phyloP scores from a whole-genome alignment of 2,113 vertebrate species.

The Macrotus californicus region DNA sequence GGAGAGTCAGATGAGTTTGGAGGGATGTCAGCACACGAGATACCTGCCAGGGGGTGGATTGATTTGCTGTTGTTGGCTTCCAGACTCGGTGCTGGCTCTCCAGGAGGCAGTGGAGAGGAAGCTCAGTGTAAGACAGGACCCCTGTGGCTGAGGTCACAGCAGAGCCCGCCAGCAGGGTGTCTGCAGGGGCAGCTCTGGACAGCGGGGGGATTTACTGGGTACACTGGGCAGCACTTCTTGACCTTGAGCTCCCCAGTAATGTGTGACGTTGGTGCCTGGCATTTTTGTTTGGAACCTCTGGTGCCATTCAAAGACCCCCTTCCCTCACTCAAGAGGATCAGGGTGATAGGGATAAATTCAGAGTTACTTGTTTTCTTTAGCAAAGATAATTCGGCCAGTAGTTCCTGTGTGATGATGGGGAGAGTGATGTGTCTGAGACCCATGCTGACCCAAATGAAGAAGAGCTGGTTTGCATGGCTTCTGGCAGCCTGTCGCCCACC shows the following conservation, averaged over 20 bases:
- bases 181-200: not conserved
- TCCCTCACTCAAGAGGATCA: not conserved
- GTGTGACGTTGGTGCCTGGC: not conserved
- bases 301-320: not conserved
- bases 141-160: not conserved
- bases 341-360: not conserved
- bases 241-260: not conserved
- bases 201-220: not conserved
- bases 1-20: not conserved
- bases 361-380: not conserved
- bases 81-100: fast-evolving
- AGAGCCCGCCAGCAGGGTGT: not conserved
- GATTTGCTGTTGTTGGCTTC: fast-evolving
- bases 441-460: not conserved
- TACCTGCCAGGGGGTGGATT: fast-evolving
- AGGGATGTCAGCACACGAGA: fast-evolving
- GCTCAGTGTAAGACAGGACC: not conserved
- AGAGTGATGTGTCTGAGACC: not conserved
- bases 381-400: not conserved
- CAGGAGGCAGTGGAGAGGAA: not conserved
- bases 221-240: not conserved
- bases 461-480: not conserved
- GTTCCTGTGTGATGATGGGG: not conserved
- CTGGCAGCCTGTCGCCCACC: not conserved
- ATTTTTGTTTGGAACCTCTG: not conserved